A percentile compares a stretch with the other conserved stretches of the same genome.
These are phyloP conservation scores for Trachops cirrhosus DNA, from an alignment of 2,797 vertebrate species.

Conservation along the genomic window DNA sequence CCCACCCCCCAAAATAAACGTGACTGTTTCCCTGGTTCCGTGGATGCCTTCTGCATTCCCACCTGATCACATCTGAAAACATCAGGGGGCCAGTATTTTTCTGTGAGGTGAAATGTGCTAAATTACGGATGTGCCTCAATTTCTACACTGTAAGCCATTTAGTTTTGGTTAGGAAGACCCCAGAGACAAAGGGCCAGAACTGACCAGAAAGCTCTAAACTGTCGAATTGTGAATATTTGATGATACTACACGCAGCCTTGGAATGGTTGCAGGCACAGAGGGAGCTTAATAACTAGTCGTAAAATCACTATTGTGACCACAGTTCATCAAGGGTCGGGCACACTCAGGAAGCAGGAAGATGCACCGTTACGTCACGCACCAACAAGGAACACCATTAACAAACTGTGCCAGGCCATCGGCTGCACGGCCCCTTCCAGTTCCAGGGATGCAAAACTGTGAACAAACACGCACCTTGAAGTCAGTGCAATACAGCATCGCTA, in stretches of 20 bases:
- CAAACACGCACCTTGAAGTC: background rate
- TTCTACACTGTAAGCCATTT: background rate
- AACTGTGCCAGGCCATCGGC: background rate
- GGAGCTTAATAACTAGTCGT: background rate
- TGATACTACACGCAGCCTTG: background rate
- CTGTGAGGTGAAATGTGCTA: background rate
- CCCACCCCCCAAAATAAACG: background rate
- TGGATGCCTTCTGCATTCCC: background rate
- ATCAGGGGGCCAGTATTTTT: background rate
- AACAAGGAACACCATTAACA: background rate
- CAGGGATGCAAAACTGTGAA: background rate
- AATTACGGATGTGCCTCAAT: background rate
- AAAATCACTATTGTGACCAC: background rate
- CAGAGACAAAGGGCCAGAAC: background rate
- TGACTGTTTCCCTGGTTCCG: background rate
- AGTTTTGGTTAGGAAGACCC: constrained; percentile 27
- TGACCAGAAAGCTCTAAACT: background rate
- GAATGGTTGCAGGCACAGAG: background rate
- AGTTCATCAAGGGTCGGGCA: background rate
- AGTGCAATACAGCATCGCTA: background rate
- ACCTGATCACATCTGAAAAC: background rate
- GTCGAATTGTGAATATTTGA: background rate
- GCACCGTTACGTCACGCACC: background rate
- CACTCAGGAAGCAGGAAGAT: background rate
- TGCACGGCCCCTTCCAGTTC: background rate